These are phyloP conservation scores for Neoitamus cyanurus DNA, from an alignment of 2,888 invertebrate species.

Conservation along the genomic window DNA sequence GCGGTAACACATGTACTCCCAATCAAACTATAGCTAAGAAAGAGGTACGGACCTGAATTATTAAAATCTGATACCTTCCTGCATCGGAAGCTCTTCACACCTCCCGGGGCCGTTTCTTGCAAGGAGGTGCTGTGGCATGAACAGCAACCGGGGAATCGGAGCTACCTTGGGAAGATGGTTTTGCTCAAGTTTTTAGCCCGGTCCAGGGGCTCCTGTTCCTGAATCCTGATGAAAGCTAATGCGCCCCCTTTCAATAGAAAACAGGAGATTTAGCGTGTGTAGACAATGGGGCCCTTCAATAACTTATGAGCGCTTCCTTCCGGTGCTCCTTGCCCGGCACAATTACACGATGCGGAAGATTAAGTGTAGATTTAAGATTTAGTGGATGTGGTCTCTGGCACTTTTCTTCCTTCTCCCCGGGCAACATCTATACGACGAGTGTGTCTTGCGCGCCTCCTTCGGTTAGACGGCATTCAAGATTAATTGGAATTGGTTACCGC, in stretches of 20 bases:
- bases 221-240: constrained; percentile 45
- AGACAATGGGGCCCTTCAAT: constrained; percentile 40
- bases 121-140: constrained; percentile 10
- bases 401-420: constrained; percentile 18
- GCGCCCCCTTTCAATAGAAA: constrained; percentile 35
- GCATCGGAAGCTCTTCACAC: not conserved
- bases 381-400: constrained; percentile 38
- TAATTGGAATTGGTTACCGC: constrained; percentile 53
- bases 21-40: constrained; percentile 22
- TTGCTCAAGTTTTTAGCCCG: constrained; percentile 24
- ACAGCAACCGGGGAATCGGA: not conserved
- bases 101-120: not conserved
- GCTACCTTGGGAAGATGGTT: not conserved
- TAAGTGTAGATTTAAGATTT: constrained; percentile 66
- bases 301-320: constrained; percentile 26
- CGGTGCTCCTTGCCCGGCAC: constrained; percentile 45
- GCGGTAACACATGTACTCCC: constrained; percentile 26
- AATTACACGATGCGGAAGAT: constrained; percentile 66
- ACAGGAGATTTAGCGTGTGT: constrained; percentile 27
- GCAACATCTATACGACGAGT: not conserved
- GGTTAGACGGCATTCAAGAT: constrained; percentile 49
- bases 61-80: constrained; percentile 45
- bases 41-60: constrained; percentile 41
- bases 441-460: not conserved
- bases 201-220: not conserved